Percentiles rank a stretch among this genome's conserved stretches.
Conservation (phyloP, 2,888 invertebrate species). For the Andrena flavipes region DNA sequence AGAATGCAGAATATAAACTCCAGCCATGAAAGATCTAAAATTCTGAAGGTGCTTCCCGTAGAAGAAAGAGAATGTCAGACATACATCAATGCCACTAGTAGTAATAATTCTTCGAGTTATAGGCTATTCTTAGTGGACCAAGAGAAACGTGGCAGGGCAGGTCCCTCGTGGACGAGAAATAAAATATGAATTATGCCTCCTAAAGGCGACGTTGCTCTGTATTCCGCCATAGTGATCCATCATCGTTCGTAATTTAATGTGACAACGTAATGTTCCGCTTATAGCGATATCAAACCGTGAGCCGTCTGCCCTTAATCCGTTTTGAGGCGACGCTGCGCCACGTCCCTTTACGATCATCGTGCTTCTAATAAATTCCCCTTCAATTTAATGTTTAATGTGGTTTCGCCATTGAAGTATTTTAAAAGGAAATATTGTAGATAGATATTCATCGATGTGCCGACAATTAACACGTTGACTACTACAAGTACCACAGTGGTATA, state of each 20-base stretch:
- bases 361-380: conserved; percentile 36
- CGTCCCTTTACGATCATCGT: conserved; percentile 18
- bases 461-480: no score
- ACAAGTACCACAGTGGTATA: no score
- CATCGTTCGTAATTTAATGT: conserved; percentile 62
- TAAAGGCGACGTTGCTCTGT: conserved; percentile 22
- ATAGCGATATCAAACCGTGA: conserved; percentile 48
- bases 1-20: no score
- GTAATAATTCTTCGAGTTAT: not conserved
- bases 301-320: conserved; percentile 57
- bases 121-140: not conserved
- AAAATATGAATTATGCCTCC: conserved; percentile 15
- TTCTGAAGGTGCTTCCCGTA: no score
- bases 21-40: no score
- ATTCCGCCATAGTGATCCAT: conserved; percentile 58
- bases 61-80: no score
- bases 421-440: not conserved
- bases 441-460: not conserved
- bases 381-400: conserved; percentile 3
- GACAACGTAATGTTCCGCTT: conserved; percentile 62
- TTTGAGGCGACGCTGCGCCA: conserved; percentile 4
- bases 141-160: not conserved
- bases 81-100: no score
- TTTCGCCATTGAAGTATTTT: not conserved
- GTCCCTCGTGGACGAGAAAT: not conserved